Base-by-base conservation (phyloP, 1,140 invertebrate species). In the Argopecten irradians region DNA sequence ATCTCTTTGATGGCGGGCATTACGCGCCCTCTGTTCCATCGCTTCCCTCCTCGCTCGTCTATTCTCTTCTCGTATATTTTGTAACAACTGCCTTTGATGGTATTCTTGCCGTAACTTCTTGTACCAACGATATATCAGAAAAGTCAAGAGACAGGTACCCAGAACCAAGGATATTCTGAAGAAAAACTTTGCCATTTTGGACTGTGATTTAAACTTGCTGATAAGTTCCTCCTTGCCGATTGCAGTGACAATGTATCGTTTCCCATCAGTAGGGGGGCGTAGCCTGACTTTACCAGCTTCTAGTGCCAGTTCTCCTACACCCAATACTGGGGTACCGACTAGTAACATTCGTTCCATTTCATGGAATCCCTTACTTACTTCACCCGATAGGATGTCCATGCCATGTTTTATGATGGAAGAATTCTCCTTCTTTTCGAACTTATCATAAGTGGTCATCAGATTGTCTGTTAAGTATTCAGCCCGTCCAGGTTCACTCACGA, bases 321-420 rank as follows among this genome's bases (percentile, higher is more conserved):
- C 96, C 2, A 95, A 89, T 16, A 96, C 34, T 11, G 87, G 87
- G 14, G 94, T 94, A 14, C 94, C 94, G 34, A 94, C 92, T 9
- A 91, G 41, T 33, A 96, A 88, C 93, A 96, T 95, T 83, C 92
- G 89, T 89, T 96, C 96, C 35, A 92, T 93, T 86, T 95, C 93
- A 36, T 95, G 95, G 46, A 93, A 91, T 1, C 95, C 95, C 86
- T 94, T 94, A 8, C 88, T 89, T 0, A 95, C 91, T 22, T 95
- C 94, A 9, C 95, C 95, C 85, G 92, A 93, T 9, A 95, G 84
- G 33, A 93, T 90, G 71, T 95, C 94, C 14, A 95, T 71, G 19
- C 93, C 90, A 19, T 89, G 86, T n/a, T 92, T 88, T 0, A 95
- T 8, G 0, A 90, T 5, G 34, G 46, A 36, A 9, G 88, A 34